Evolutionary conservation across 2,888 invertebrate genomes (phyloP).

Genomic region (Rhamnusium bicolor): DNA sequence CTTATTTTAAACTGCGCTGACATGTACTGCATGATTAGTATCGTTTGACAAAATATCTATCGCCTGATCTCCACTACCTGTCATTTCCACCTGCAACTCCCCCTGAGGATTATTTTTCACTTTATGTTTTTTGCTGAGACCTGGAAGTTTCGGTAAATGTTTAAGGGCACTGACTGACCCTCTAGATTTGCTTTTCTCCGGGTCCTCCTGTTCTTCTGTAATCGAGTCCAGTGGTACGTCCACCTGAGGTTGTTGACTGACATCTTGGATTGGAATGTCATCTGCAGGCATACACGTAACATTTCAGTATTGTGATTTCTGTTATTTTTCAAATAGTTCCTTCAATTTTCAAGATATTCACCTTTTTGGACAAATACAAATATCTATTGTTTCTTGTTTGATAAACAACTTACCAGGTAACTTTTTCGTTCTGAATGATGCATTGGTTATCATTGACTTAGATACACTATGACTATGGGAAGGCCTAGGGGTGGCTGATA

Average conservation of each 20-base stretch:
- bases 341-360: not conserved
- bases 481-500: conserved; percentile 63
- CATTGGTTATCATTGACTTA: conserved; percentile 98
- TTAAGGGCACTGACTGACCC: conserved; percentile 74
- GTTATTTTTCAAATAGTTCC: not conserved
- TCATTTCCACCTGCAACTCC: conserved; percentile 62
- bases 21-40: conserved; percentile 64
- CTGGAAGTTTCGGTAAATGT: conserved; percentile 77
- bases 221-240: conserved; percentile 79
- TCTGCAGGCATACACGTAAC: conserved; percentile 74
- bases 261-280: conserved; percentile 90
- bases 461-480: conserved; percentile 77
- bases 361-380: not conserved
- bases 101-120: conserved; percentile 54
- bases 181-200: conserved; percentile 68
- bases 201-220: conserved; percentile 79
- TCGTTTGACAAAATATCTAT: conserved; percentile 54
- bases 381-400: not conserved
- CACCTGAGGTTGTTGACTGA: conserved; percentile 73
- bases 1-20: conserved; percentile 64
- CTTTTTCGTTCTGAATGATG: conserved; percentile 97
- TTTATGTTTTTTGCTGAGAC: conserved; percentile 77
- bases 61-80: conserved; percentile 49
- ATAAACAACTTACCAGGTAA: conserved; percentile 82
- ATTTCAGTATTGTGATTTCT: conserved; percentile 22